Conservation (phyloP, 2,113 vertebrate species). For the Loxodonta africana region DNA sequence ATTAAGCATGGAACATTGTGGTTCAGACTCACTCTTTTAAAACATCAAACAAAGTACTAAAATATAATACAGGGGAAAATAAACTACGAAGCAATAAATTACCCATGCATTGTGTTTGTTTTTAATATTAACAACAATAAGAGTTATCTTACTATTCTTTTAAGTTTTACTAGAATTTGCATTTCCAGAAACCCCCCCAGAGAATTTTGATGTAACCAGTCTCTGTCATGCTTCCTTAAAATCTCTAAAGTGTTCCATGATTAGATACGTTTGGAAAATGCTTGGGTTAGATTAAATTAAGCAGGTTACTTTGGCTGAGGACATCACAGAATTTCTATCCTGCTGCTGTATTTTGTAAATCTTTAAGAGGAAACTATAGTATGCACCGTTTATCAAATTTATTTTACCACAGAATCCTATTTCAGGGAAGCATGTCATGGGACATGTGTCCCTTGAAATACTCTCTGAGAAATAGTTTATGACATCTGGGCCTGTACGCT, state of each 20-base stretch:
- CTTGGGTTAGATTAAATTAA: slow-evolving; percentile 7
- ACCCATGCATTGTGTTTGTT: background rate
- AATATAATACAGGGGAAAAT: background rate
- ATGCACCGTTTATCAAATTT: background rate
- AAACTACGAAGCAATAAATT: background rate
- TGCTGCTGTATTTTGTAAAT: slow-evolving; percentile 1
- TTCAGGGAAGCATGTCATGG: background rate
- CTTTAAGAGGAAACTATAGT: background rate
- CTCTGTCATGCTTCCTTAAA: background rate
- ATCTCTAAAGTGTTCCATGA: background rate
- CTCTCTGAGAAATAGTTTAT: background rate
- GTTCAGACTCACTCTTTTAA: slow-evolving; percentile 36
- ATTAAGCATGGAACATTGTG: background rate
- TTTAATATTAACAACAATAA: background rate
- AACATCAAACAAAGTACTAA: background rate
- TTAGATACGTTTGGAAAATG: background rate
- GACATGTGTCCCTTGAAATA: background rate
- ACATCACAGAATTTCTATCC: background rate
- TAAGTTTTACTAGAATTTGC: slow-evolving; percentile 1
- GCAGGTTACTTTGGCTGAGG: background rate
- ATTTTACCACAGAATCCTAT: background rate
- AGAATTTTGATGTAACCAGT: background rate
- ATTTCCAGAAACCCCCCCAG: background rate
- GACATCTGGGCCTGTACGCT: background rate
- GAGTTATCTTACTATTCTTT: background rate